These are phyloP conservation scores for Scartelaos histophorus DNA, from an alignment of 2,113 vertebrate species.

Conservation along the genomic window DNA sequence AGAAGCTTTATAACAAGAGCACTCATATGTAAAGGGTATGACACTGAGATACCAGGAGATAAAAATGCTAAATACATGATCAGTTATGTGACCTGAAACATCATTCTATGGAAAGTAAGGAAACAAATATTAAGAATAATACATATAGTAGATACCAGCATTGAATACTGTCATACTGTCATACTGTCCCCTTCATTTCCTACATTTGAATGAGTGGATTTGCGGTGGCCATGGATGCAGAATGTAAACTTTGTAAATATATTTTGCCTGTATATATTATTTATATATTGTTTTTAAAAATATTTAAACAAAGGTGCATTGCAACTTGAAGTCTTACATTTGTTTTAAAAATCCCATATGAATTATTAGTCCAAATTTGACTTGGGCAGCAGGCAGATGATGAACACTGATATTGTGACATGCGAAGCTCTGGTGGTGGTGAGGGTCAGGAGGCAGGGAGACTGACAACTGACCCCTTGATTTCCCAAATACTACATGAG, in stretches of 20 bases:
- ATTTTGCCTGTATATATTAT: background rate
- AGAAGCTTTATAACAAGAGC: constrained; percentile 26
- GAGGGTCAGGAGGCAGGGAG: constrained; percentile 18
- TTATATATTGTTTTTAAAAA: background rate
- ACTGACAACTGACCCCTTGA: constrained; percentile 70
- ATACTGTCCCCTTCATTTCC: too few relatives aligned
- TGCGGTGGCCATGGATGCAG: too few relatives aligned
- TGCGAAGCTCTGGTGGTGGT: constrained; percentile 47
- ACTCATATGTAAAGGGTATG: constrained; percentile 6
- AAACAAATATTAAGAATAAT: background rate
- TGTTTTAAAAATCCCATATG: constrained; percentile 8
- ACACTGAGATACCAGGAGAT: background rate
- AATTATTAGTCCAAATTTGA: background rate
- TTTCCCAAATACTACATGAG: constrained; percentile 55
- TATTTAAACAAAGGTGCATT: constrained; percentile 46
- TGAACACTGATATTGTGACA: constrained; percentile 41
- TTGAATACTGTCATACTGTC: background rate
- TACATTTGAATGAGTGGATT: too few relatives aligned
- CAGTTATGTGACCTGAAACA: background rate
- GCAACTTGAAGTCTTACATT: constrained; percentile 37
- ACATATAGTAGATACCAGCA: background rate
- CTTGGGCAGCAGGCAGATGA: constrained; percentile 37
- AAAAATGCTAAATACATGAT: background rate
- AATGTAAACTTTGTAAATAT: background rate
- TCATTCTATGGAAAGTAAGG: background rate